Conservation (phyloP, 2,113 vertebrate genomes). For the Diadophis punctatus region DNA sequence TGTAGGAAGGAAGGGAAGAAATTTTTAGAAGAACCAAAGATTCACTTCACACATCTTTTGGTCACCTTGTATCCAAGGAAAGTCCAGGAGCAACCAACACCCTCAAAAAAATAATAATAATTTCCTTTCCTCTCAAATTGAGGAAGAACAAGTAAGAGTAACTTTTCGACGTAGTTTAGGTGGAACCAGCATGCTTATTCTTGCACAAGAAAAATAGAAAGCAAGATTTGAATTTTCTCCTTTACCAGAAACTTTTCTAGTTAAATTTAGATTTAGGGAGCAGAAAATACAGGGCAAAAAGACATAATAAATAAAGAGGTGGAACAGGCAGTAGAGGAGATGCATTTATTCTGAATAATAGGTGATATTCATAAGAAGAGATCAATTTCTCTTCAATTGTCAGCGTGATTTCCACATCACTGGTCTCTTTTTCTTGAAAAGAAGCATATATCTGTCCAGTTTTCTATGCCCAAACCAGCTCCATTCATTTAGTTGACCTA, state of each 20-base stretch:
- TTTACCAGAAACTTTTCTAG: neutral
- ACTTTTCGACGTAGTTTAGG: neutral
- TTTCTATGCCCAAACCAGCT: slow-evolving; percentile 59
- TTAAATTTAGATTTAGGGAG: neutral
- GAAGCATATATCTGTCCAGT: slow-evolving; percentile 51
- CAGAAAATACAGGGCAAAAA: neutral
- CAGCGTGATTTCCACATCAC: slow-evolving; percentile 42
- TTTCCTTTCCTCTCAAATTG: neutral
- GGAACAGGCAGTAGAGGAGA: neutral
- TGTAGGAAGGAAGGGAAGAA: neutral
- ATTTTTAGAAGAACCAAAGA: neutral
- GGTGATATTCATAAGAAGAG: neutral
- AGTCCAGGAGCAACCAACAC: neutral
- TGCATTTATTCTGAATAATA: neutral
- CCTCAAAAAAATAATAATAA: neutral
- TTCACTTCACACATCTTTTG: neutral
- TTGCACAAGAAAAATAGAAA: neutral
- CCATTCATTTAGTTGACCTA: slow-evolving; percentile 63
- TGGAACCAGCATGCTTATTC: neutral
- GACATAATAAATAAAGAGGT: neutral
- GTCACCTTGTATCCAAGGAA: neutral
- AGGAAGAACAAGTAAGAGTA: neutral
- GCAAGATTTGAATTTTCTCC: neutral
- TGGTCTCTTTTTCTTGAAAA: slow-evolving; percentile 63
- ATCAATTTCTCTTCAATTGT: slow-evolving; percentile 46